Evolutionary conservation across 2,797 vertebrate species (phyloP).

Genomic region (Tadarida brasiliensis): DNA sequence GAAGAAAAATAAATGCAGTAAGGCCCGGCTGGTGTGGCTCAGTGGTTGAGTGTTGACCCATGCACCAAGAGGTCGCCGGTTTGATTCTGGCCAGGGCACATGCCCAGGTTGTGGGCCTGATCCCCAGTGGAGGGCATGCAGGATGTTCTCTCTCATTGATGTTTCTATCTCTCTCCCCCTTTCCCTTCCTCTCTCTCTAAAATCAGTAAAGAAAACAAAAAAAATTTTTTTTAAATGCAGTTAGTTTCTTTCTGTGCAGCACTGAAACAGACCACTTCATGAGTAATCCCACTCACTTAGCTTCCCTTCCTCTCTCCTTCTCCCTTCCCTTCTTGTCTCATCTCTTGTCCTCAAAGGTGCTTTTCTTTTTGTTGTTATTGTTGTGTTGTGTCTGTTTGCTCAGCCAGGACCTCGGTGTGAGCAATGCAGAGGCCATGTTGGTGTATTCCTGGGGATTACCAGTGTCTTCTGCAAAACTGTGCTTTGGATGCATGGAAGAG

Average conservation of each 20-base stretch:
- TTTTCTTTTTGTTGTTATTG: neutral
- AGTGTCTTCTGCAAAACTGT: neutral
- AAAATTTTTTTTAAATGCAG: neutral
- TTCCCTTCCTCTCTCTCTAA: too few relatives aligned
- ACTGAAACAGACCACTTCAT: neutral
- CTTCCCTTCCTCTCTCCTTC: neutral
- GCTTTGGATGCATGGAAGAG: neutral
- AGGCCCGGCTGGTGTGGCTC: too few relatives aligned
- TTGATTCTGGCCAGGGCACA: too few relatives aligned
- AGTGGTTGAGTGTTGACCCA: too few relatives aligned
- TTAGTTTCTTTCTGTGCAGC: neutral
- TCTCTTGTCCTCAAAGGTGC: neutral
- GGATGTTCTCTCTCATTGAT: too few relatives aligned
- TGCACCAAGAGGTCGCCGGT: too few relatives aligned
- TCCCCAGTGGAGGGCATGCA: too few relatives aligned
- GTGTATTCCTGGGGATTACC: neutral
- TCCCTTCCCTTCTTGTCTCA: neutral
- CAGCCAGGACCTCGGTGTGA: neutral
- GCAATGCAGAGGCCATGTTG: neutral
- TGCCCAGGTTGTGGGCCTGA: too few relatives aligned
- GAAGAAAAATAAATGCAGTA: neutral
- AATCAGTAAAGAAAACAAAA: too few relatives aligned
- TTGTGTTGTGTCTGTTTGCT: neutral
- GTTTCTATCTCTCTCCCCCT: too few relatives aligned
- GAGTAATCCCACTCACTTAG: neutral